Evolutionary conservation across 1,140 invertebrate genomes (phyloP).

Genomic region (Hermetia illucens): DNA sequence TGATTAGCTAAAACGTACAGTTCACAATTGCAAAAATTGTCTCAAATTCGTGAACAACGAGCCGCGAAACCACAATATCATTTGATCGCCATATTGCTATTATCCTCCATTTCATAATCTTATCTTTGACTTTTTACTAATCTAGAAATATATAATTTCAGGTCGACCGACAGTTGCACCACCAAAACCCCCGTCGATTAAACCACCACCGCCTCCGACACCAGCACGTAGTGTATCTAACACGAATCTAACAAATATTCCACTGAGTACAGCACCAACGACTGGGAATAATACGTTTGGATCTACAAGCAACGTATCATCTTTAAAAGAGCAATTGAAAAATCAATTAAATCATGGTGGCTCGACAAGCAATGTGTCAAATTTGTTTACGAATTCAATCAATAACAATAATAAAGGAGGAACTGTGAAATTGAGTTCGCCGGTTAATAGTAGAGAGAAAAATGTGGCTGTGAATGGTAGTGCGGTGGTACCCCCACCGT

Average conservation of each 20-base stretch:
- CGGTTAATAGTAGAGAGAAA: no score
- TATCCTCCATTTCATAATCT: not conserved
- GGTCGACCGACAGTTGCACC: constrained; percentile 14
- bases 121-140: constrained; percentile 1
- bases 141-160: constrained; percentile 2
- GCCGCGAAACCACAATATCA: no score
- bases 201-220: constrained; percentile 27
- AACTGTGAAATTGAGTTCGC: no score
- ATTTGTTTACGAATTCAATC: not conserved
- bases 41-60: no score
- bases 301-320: constrained; percentile 21
- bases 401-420: not conserved
- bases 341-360: not conserved
- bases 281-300: constrained; percentile 4
- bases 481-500: no score
- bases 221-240: constrained; percentile 28
- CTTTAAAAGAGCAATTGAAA: constrained; percentile 23
- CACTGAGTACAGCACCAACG: constrained; percentile 11
- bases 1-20: no score
- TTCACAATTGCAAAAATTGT: no score
- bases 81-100: no score
- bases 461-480: no score
- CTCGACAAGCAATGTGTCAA: constrained; percentile 3
- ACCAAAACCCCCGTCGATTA: constrained; percentile 24
- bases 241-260: constrained; percentile 19